Evolutionary conservation across 2,113 vertebrate genomes (phyloP), one percentile per base, ranked within the genome.

Genomic region (Eclectus roratus): DNA sequence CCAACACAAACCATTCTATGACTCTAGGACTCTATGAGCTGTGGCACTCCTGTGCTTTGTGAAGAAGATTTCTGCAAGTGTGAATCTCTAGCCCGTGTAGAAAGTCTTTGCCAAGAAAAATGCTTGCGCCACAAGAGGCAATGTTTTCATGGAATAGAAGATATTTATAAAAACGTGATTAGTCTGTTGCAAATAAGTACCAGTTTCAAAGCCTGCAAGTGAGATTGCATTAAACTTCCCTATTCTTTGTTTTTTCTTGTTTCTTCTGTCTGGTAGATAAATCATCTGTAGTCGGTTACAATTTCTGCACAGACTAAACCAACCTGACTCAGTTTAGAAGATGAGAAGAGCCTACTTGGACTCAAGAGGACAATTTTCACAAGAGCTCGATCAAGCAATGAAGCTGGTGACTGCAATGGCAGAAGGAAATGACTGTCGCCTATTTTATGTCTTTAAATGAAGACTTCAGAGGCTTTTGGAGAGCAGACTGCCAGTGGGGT

Each of bases 201-300:
- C n/a, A 77, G 33, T 89, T 73, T 88, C 70, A 87, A 85, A 91
- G 70, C 29, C 37, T 88, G 33, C 33, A 56, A 68, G 44, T 2
- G 3, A 41, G 55, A 79, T 29, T 72, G 19, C 46, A 52, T 80
- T 88, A 56, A 63, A 82, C 20, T 91, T 85, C 49, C 55, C 15
- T 49, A 39, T 65, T 37, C 46, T 87, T 80, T 84, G n/a, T 55
- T 91, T 71, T 71, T 88, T 53, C 43, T 81, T 89, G 4, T 88
- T 72, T 80, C 55, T 80, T 82, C 53, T 82, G 56, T 44, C 35
- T 77, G 28, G 41, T 74, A 89, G 84, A 73, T 77, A 91, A 95
- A 94, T n/a, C 20, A 66, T 50, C 46, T 63, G 37, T 60, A 88
- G 71, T 39, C 70, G 46, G 24, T 85, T 70, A 82, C 43, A 83